These are phyloP conservation scores for Pocota personata DNA, from an alignment of 2,888 invertebrate species.

Conservation along the genomic window DNA sequence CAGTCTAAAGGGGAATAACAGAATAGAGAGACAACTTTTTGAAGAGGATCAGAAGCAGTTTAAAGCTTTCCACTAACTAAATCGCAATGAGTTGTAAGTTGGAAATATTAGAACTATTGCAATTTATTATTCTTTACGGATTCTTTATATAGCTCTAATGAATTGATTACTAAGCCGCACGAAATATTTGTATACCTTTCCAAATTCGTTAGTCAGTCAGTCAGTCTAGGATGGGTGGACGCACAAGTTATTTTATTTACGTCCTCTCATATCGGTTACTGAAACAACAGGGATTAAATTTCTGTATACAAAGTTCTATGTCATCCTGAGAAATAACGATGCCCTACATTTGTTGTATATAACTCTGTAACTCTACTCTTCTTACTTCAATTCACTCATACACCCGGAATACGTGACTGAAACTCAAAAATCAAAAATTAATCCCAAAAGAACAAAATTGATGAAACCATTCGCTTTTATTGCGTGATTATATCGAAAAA, in stretches of 20 bases:
- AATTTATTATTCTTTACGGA: too few species aligned
- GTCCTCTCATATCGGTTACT: background rate
- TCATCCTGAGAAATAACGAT: background rate
- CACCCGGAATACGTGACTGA: conserved; percentile 5
- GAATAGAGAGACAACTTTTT: too few species aligned
- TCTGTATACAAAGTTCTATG: background rate
- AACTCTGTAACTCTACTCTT: too few species aligned
- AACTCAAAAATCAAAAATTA: background rate
- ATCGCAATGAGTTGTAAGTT: too few species aligned
- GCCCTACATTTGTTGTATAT: background rate
- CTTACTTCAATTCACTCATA: background rate
- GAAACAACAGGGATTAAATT: background rate
- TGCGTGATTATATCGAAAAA: conserved; percentile 10
- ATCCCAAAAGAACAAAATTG: background rate
- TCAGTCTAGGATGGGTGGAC: background rate
- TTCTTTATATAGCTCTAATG: too few species aligned
- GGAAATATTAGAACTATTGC: too few species aligned
- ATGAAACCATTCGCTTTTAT: conserved; percentile 15
- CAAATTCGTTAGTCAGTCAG: background rate
- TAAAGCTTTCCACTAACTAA: too few species aligned
- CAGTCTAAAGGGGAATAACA: too few species aligned
- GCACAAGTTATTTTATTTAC: background rate
- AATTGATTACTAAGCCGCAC: too few species aligned
- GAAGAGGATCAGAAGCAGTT: too few species aligned
- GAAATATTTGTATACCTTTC: background rate